Evolutionary conservation across 1,140 invertebrate species (phyloP).

Genomic region (Drosophila elegans): DNA sequence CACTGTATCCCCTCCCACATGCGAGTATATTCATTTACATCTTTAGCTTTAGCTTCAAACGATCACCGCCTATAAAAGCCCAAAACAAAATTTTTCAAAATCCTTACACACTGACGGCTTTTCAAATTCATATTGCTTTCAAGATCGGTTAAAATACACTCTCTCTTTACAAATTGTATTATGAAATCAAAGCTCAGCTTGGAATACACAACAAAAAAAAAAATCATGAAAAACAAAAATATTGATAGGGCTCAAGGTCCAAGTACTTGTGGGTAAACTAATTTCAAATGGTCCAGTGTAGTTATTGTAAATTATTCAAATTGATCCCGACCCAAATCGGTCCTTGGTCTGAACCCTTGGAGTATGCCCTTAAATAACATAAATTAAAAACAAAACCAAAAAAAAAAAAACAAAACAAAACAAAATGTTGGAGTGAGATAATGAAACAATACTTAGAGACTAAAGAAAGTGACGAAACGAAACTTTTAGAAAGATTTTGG

Average conservation of each 20-base stretch:
- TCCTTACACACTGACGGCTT: constrained; percentile 9
- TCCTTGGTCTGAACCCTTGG: constrained; percentile 24
- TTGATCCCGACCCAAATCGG: constrained; percentile 53
- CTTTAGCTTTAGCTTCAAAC: constrained; percentile 23
- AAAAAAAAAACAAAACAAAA: constrained; percentile 38
- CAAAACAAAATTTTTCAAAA: constrained; percentile 20
- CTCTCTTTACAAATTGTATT: constrained; percentile 38
- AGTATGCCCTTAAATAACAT: constrained; percentile 67
- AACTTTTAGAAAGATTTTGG: constrained; percentile 80
- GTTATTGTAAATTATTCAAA: constrained; percentile 74
- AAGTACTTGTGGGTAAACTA: constrained; percentile 53
- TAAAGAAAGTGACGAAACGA: constrained; percentile 73
- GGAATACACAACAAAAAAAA: constrained; percentile 26
- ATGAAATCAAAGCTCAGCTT: constrained; percentile 44
- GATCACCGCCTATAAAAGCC: constrained; percentile 23
- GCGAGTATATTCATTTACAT: constrained; percentile 16
- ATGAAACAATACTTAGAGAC: constrained; percentile 84
- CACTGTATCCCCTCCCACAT: constrained; percentile 1
- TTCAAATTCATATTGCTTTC: constrained; percentile 30
- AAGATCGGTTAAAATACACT: constrained; percentile 29
- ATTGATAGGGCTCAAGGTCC: constrained; percentile 9
- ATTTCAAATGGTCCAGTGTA: constrained; percentile 75
- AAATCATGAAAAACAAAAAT: neutral
- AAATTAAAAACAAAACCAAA: constrained; percentile 18
- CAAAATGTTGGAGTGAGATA: constrained; percentile 84